Evolutionary conservation across 1,140 invertebrate genomes (phyloP), one percentile per base, ranked within the genome.

Genomic region (Tyrophagus putrescentiae): DNA sequence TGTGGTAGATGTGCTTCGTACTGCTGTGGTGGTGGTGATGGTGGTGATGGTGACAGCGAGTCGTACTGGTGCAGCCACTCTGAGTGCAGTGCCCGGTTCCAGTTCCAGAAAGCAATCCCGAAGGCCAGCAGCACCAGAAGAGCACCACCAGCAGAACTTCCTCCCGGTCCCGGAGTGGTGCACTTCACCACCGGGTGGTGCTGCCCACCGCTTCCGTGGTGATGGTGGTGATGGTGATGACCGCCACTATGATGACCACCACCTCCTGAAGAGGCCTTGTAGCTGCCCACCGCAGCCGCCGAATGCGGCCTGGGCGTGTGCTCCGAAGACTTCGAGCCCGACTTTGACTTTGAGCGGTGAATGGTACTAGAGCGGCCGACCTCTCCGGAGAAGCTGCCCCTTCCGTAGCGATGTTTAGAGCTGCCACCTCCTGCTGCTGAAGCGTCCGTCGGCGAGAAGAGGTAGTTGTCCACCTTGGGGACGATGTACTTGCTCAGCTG

Each of bases 401-500:
- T n/a, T n/a, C n/a, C n/a, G n/a, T n/a, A n/a, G n/a, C n/a, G n/a
- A n/a, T 85, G 85, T 29, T 90, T 91, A 48, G 90, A 89, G 4
- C 25, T 42, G 25, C 32, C 13, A 50, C 39, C 27, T 9, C 13
- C 21, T 13, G 52, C n/a, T 32, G 36, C 13, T 39, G n/a, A 39
- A 6, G 18, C n/a, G n/a, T 48, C n/a, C 23, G 44, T 29, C 6
- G 34, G 18, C 50, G 57, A 42, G 11, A 45, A 3, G 16, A 59
- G 28, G 32, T 41, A 42, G 25, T 31, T 54, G 16, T 59, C 57
- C 21, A 59, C 57, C 50, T 59, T 59, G 27, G 91, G 91, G 45
- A 96, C 91, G 69, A 95, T 96, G 67, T 96, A 79, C 61, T 87
- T 87, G 34, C 86, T 89, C 67, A 96, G 90, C 82, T 91, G 88